Conservation (phyloP, 2,113 vertebrate genomes). For the Colossoma macropomum region DNA sequence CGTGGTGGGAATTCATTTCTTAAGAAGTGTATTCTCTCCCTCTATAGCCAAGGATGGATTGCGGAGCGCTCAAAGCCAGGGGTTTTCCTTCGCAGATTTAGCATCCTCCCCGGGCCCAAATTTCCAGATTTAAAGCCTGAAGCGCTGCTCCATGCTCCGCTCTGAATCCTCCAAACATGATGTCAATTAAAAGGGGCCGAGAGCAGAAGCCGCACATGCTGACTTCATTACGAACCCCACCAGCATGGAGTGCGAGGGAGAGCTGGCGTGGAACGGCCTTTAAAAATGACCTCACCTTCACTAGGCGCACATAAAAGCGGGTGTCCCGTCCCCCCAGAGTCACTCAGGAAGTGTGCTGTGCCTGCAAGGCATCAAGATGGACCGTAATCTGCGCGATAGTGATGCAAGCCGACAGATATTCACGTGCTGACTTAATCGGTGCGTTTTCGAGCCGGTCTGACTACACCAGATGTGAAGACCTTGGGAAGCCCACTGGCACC, state of each 20-base stretch:
- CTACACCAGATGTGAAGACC: slow-evolving; percentile 54
- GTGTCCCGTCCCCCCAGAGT: slow-evolving; percentile 25
- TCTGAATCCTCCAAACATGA: slow-evolving; percentile 61
- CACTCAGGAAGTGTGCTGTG: slow-evolving; percentile 51
- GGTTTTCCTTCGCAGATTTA: slow-evolving; percentile 30
- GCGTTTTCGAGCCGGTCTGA: slow-evolving; percentile 51
- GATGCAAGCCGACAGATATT: slow-evolving; percentile 71
- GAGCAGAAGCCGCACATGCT: slow-evolving; percentile 57
- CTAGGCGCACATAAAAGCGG: slow-evolving; percentile 55
- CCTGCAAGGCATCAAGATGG: slow-evolving; percentile 59
- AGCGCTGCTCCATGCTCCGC: slow-evolving; percentile 50
- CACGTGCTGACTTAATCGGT: slow-evolving; percentile 70
- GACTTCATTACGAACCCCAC: slow-evolving; percentile 63
- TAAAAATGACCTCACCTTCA: slow-evolving; percentile 42
- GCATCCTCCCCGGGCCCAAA: slow-evolving; percentile 30
- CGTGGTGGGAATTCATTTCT: slow-evolving; percentile 10
- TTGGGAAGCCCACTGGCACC: slow-evolving; percentile 20
- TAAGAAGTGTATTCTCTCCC: neutral
- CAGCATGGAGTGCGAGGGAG: slow-evolving; percentile 32
- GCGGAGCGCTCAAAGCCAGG: neutral
- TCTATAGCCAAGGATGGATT: slow-evolving; percentile 10
- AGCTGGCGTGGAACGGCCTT: slow-evolving; percentile 30
- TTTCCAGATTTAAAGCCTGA: slow-evolving; percentile 40
- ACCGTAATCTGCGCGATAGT: slow-evolving; percentile 56
- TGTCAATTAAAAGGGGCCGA: slow-evolving; percentile 70